Base-by-base conservation (phyloP, 2,797 vertebrate species). In the Rachycentron canadum region DNA sequence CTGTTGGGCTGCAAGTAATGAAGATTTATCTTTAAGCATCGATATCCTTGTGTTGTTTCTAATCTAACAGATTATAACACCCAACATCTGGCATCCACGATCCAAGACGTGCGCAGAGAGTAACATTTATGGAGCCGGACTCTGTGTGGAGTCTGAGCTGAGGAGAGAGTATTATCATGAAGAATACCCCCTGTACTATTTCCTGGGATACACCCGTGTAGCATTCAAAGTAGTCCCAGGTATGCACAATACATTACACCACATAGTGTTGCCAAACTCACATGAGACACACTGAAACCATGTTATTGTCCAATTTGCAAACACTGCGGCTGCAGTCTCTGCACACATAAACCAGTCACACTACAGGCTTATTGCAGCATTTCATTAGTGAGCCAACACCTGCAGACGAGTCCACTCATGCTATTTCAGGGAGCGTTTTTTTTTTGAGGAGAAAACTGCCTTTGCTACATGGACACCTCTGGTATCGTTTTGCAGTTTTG, bases 161-260 rank as follows among this genome's bases (percentile, higher is more conserved):
- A 90, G 66, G 72, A 90, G 87, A 65, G 79, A 80, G 19, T 93
- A 93, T 86, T 94, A 87, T 68, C 50, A 88, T 2, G 82, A 92
- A 7, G 92, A 95, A 73, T 93, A 93, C 72, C 95, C 95, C 3
- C 86, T 96, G 13, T 95, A 93, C 83, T 95, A 95, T 68, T 87
- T 95, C 60, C 64, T 95, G 61, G 95, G 95, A 71, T 91, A 89
- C 79, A 95, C 91, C 16, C 19, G 82, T 1, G 60, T 94, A 61
- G 81, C 84, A 47, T 1, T 86, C 32, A 93, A 86, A 76, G 16
- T 95, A 25, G 76, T 86, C 60, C 92, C 94, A 92, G 93, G 95
- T 96, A 90, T 14, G 32, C 4, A 50, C 38, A 41, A 36, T 9
- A 65, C 32, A 13, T 53, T 9, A 53, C 43, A 82, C 12, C 3